Evolutionary conservation across 2,113 vertebrate species (phyloP), one percentile per base, ranked within the genome.

Genomic region (Nerophis lumbriciformis): DNA sequence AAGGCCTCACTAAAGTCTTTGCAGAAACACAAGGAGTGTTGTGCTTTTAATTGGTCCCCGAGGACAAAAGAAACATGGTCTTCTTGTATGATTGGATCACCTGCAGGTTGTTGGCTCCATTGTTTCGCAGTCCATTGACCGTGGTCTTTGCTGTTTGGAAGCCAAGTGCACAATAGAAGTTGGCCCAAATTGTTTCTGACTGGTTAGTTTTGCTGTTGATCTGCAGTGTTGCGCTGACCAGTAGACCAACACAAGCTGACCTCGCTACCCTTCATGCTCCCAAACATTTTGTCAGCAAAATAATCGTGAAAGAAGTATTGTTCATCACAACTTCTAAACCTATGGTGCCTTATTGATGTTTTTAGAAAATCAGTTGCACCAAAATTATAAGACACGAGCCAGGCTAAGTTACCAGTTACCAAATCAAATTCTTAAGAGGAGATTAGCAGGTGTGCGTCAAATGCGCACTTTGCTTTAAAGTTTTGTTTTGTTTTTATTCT

Each of bases 251-350:
- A 60, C 63, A 69, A 37, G 19, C 16, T 58, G 73, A 69, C 71
- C 65, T 77, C 52, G 51, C 54, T 78, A 65, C 49, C 52, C 59
- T 69, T 75, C 56, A 58, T 68, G 53, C 59, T 68, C 59, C 49
- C 14, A 65, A 35, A 56, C 48, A 45, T 57, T 50, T 3, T 59
- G 59, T 73, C 64, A 73, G 78, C 58, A 76, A 57, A 77, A 70
- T 47, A 63, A 65, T 65, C 35, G 21, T 61, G 42, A 65, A 62
- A 69, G 48, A 53, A 35, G n/a, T 15, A 16, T 69, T 28, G 15
- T 62, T 37, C 62, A 13, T 54, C 58, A 48, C 61, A 53, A 14
- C 28, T 28, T 28, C 28, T 2, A 28, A 28, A 28, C 28, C 28
- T 28, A 28, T 28, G 28, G 28, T 28, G 28, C 2, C 28, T 28